These are phyloP conservation scores for Periplaneta americana DNA, from an alignment of 1,140 invertebrate genomes.

Conservation along the genomic window DNA sequence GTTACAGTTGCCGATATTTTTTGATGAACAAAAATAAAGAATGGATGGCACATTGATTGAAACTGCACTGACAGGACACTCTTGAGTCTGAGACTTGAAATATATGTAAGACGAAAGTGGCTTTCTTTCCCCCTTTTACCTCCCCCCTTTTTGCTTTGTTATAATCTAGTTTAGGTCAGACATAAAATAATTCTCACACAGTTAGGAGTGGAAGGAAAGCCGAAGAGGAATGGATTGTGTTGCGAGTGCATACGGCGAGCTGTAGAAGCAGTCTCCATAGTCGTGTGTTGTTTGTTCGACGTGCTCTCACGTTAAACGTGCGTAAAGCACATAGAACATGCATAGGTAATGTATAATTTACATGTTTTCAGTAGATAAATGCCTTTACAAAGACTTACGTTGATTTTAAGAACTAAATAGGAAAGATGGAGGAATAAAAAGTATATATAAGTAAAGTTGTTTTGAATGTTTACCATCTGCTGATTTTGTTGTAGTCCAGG, in stretches of 20 bases:
- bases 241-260: not conserved
- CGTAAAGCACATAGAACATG: not conserved
- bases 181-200: not conserved
- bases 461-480: not conserved
- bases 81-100: not conserved
- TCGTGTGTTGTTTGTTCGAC: not conserved
- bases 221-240: not conserved
- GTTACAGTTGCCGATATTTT: not conserved
- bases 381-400: not conserved
- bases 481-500: not conserved
- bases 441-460: not conserved
- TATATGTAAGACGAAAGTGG: not conserved
- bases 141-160: not conserved
- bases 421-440: not conserved
- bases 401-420: not conserved
- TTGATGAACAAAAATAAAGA: not conserved
- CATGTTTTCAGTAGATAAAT: not conserved
- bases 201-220: not conserved
- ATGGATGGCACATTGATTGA: not conserved
- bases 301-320: not conserved
- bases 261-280: not conserved
- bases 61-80: not conserved
- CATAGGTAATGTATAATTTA: not conserved
- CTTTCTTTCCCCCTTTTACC: not conserved
- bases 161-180: not conserved